Base-by-base conservation (phyloP, 2,888 invertebrate genomes). In the Sussaba pulchella region DNA sequence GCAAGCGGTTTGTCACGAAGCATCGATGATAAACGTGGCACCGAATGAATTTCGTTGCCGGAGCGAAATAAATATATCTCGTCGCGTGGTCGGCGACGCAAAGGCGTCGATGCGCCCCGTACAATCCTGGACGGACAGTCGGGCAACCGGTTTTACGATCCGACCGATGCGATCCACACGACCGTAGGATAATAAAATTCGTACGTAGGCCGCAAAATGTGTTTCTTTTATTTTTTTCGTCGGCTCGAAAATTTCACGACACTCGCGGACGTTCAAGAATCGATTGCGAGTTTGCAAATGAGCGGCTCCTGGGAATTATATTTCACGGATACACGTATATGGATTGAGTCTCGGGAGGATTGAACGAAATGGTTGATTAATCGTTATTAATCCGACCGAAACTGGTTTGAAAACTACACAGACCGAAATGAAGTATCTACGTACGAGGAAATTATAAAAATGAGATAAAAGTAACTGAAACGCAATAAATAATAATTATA, bases 131-230 rank as follows among this genome's bases (percentile, higher is more conserved):
- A 50, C 41, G 50, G 57, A 72, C 36, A 66, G 14, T 24, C 72
- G 24, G 47, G 73, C 80, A 67, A 81, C 81, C 81, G 77, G 81
- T 81, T 81, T 81, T 76, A 69, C 72, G 77, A 81, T 81, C 77
- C 50, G 45, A 47, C 71, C 50, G n/a, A 64, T 70, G 57, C 39
- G 54, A 74, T 74, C 74, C 78, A 17, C 69, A 31, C 21, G 17
- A 57, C 63, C 63, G 69, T 69, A 72, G 81, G 63, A 77, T 81
- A 73, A 81, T 81, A 81, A 81, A n/a, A 81, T 81, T 67, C 57
- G 36, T 57, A 6, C 57, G 57, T 57, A 36, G 57, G 36, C 57
- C n/a, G 57, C 26, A 31, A 52, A n/a, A 52, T 21, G 6, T 57
- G 17, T 57, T 57, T 36, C 70, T 12, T 21, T 57, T 54, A 14